phyloP scores from a whole-genome alignment of 1,140 invertebrate genomes.

The Papilio polytes region DNA sequence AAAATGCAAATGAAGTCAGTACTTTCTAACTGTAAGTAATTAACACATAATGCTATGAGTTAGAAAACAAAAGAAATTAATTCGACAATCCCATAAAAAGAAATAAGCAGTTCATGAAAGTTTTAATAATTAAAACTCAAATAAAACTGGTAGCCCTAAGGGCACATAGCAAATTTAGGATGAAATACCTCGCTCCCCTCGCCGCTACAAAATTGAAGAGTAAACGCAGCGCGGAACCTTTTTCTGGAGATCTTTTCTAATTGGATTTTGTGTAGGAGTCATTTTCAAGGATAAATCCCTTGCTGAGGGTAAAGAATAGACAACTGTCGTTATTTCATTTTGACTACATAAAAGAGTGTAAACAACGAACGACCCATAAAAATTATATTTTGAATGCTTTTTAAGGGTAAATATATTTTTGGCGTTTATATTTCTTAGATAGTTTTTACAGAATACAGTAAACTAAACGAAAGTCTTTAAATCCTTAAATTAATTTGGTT shows the following conservation, averaged over 20 bases:
- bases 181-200: slow-evolving; percentile 43
- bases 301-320: slow-evolving; percentile 69
- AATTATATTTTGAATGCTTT: slow-evolving; percentile 61
- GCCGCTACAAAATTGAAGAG: slow-evolving; percentile 39
- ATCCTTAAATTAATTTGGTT: background rate
- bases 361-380: slow-evolving; percentile 64
- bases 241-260: slow-evolving; percentile 53
- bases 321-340: slow-evolving; percentile 77
- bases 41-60: slow-evolving; percentile 64
- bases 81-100: slow-evolving; percentile 80
- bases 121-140: slow-evolving; percentile 82
- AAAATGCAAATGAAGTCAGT: slow-evolving; percentile 25
- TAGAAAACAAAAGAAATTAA: slow-evolving; percentile 81
- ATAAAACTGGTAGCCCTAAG: slow-evolving; percentile 73
- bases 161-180: slow-evolving; percentile 54
- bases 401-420: slow-evolving; percentile 13
- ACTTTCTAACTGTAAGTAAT: slow-evolving; percentile 54
- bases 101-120: slow-evolving; percentile 82
- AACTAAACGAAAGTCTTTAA: background rate
- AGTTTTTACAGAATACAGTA: too few species aligned
- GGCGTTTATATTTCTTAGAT: too few species aligned
- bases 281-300: slow-evolving; percentile 63
- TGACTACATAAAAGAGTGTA: slow-evolving; percentile 64
- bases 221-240: slow-evolving; percentile 43
- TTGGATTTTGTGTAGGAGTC: slow-evolving; percentile 53